A percentile compares a stretch with the other conserved stretches of the same genome.
Conservation (phyloP, 2,113 vertebrate genomes). For the Pycnonotus jocosus region DNA sequence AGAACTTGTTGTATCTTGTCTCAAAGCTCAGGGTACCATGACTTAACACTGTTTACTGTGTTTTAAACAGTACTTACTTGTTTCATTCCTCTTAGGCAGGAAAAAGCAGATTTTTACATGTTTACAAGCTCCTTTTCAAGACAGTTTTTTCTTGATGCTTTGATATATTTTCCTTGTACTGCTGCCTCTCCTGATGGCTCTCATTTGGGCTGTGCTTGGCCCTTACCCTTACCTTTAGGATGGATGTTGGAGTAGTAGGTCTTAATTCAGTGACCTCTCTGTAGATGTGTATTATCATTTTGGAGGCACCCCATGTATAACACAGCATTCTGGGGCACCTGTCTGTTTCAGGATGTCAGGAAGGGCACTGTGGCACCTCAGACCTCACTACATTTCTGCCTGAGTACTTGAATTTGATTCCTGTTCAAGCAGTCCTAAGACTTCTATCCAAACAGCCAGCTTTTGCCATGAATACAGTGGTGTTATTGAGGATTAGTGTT, state of each 20-base stretch:
- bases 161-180: background rate
- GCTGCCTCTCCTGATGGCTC: background rate
- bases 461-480: rapidly evolving
- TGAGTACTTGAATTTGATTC: background rate
- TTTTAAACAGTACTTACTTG: background rate
- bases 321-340: background rate
- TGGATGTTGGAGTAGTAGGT: background rate
- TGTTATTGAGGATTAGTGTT: background rate
- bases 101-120: background rate
- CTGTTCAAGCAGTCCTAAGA: background rate
- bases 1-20: background rate
- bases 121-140: background rate
- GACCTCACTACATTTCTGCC: background rate
- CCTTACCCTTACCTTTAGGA: background rate
- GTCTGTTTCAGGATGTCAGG: background rate
- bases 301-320: background rate
- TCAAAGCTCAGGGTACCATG: background rate
- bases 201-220: background rate
- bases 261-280: background rate
- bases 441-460: background rate
- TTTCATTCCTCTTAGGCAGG: background rate
- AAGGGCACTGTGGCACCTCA: background rate
- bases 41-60: background rate
- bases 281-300: background rate
- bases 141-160: background rate